These are phyloP conservation scores for Ptychoptera albimana DNA, from an alignment of 2,888 invertebrate genomes.

Conservation along the genomic window DNA sequence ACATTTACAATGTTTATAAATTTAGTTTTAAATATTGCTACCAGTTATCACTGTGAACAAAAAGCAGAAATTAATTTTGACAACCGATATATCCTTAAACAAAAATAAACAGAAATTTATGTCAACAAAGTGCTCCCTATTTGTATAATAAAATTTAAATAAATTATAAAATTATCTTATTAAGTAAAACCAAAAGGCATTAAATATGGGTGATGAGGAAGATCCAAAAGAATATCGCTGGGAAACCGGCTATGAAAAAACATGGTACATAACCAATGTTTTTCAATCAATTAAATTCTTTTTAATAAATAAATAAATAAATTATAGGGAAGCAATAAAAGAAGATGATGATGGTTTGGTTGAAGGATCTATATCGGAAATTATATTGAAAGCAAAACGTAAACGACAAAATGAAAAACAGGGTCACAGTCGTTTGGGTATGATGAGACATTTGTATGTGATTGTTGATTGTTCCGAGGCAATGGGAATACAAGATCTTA, in stretches of 20 bases:
- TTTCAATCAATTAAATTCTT: background rate
- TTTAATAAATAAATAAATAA: conserved; percentile 5
- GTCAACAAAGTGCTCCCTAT: no score
- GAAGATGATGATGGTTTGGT: conserved; percentile 91
- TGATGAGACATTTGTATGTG: conserved; percentile 94
- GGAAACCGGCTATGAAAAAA: conserved; percentile 92
- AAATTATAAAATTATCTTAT: no score
- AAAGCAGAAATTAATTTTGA: no score
- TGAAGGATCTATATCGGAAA: conserved; percentile 79
- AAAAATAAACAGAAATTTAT: no score
- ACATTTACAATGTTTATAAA: no score
- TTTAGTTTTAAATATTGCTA: no score
- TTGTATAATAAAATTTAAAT: no score
- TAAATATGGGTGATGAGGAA: conserved; percentile 43
- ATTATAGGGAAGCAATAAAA: conserved; percentile 76
- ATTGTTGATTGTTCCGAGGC: conserved; percentile 87
- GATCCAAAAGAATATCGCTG: conserved; percentile 82
- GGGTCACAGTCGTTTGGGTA: conserved; percentile 76
- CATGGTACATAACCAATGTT: conserved; percentile 45
- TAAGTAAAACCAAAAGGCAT: no score
- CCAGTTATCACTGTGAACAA: no score
- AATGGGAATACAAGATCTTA: conserved; percentile 90
- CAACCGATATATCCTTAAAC: no score
- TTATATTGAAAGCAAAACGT: conserved; percentile 77
- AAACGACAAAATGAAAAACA: conserved; percentile 54